Percentiles rank a stretch among this genome's conserved stretches.
These are phyloP conservation scores for Epistrophella euchroma DNA, from an alignment of 2,888 invertebrate species.

Conservation along the genomic window DNA sequence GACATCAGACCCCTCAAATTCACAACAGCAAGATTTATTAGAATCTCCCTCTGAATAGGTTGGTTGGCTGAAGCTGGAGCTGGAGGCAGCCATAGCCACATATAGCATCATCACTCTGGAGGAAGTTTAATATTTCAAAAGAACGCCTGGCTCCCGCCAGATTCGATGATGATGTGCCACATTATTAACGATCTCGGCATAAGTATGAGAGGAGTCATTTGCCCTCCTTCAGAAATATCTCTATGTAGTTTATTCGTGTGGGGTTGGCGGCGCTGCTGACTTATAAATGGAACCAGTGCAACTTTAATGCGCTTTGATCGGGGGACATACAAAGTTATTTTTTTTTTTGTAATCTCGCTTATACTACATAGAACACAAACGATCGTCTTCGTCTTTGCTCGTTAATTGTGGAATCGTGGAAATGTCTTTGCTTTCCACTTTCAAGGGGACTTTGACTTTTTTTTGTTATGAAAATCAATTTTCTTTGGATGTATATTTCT, in stretches of 20 bases:
- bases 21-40: conserved; percentile 62
- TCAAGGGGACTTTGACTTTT: conserved; percentile 21
- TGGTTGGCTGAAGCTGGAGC: too few species aligned
- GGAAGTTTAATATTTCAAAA: conserved; percentile 66
- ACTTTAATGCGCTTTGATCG: conserved; percentile 58
- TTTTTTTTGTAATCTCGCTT: conserved; percentile 30
- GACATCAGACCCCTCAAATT: conserved; percentile 50
- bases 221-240: conserved; percentile 20
- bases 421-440: conserved; percentile 15
- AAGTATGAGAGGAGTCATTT: conserved; percentile 29
- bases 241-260: conserved; percentile 58
- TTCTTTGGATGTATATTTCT: conserved; percentile 39
- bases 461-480: conserved; percentile 31
- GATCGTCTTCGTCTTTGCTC: conserved; percentile 60
- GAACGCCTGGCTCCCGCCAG: conserved; percentile 60
- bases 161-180: conserved; percentile 71
- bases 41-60: conserved; percentile 31
- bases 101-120: conserved; percentile 39
- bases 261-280: conserved; percentile 41
- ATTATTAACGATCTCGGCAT: conserved; percentile 73
- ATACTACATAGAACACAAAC: background rate
- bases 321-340: conserved; percentile 26
- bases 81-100: conserved; percentile 3
- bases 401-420: conserved; percentile 55
- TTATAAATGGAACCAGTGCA: conserved; percentile 36